phyloP scores from a whole-genome alignment of 2,888 invertebrate genomes.

The Limnephilus marmoratus region DNA sequence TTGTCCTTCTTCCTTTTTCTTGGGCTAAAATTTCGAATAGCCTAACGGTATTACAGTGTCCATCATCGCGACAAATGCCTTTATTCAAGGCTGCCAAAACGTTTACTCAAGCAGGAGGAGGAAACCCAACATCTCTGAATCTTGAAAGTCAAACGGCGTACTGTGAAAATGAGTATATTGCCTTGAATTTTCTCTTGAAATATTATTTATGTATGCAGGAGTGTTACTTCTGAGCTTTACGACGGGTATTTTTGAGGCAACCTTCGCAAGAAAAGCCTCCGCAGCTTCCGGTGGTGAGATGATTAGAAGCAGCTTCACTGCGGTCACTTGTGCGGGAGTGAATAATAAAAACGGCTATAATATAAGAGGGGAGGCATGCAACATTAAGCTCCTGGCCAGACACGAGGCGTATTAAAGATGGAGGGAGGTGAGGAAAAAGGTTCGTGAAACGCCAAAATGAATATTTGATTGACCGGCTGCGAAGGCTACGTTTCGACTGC shows the following conservation, averaged over 20 bases:
- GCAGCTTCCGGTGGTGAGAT: background rate
- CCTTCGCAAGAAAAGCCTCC: background rate
- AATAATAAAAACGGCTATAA: slow-evolving; percentile 38
- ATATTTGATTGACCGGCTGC: slow-evolving; percentile 56
- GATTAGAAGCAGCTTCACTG: slow-evolving; percentile 7
- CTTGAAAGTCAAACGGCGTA: background rate
- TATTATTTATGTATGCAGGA: slow-evolving; percentile 13
- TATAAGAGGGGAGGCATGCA: slow-evolving; percentile 32
- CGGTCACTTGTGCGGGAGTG: slow-evolving; percentile 36
- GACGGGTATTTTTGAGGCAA: background rate
- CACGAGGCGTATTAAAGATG: slow-evolving; percentile 44
- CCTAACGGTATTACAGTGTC: no score
- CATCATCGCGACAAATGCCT: background rate
- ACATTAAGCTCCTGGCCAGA: slow-evolving; percentile 39
- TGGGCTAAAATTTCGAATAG: no score
- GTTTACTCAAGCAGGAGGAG: background rate
- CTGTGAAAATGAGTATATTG: background rate
- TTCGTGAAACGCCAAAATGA: slow-evolving; percentile 47
- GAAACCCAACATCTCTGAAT: background rate
- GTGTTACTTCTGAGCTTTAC: background rate
- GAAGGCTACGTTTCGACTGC: slow-evolving; percentile 51
- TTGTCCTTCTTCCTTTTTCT: no score
- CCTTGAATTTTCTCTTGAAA: background rate
- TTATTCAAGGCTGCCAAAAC: background rate
- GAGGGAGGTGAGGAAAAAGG: background rate